Evolutionary conservation across 2,797 vertebrate species (phyloP).

Genomic region (Hirundo rustica): DNA sequence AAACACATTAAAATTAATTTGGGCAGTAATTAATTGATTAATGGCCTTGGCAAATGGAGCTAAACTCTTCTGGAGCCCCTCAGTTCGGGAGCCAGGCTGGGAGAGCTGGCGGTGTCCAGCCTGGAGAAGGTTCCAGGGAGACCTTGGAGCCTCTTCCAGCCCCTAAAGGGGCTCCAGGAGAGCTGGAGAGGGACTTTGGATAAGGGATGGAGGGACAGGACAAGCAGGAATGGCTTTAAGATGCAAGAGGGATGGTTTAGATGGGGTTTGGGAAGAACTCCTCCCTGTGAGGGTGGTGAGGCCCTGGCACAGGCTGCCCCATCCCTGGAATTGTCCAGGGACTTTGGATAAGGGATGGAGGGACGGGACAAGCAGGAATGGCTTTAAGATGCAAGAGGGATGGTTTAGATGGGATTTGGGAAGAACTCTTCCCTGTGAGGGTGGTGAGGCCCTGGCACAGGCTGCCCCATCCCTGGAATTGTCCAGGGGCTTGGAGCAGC

Average conservation of each 20-base stretch:
- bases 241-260: neutral
- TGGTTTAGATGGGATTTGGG: neutral
- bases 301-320: neutral
- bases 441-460: neutral
- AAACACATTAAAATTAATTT: neutral
- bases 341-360: neutral
- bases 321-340: neutral
- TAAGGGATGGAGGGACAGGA: fast-evolving
- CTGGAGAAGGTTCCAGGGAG: neutral
- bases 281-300: neutral
- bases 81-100: neutral
- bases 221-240: neutral
- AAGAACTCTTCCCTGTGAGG: neutral
- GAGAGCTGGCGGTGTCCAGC: fast-evolving
- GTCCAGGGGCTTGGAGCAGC: neutral
- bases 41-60: neutral
- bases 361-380: fast-evolving
- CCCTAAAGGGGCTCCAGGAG: neutral
- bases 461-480: neutral
- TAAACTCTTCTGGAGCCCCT: neutral
- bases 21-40: neutral
- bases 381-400: neutral
- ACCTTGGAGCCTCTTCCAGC: fast-evolving
- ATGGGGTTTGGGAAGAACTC: neutral
- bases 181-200: neutral